Evolutionary conservation across 2,888 invertebrate genomes (phyloP).

Genomic region (Tipula lateralis): DNA sequence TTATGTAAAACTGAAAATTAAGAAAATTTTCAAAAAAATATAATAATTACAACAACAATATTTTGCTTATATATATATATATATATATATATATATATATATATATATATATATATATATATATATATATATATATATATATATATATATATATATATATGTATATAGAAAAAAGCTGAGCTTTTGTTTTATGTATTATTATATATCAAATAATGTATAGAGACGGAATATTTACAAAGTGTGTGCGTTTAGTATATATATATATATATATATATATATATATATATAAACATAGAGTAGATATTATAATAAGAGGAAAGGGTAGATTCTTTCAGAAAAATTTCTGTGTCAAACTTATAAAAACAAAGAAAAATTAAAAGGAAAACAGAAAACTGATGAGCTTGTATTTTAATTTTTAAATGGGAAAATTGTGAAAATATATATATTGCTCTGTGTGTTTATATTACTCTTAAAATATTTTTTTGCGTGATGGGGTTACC

Average conservation of each 20-base stretch:
- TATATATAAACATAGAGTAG: background rate
- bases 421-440: background rate
- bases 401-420: conserved; percentile 19
- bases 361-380: background rate
- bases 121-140: background rate
- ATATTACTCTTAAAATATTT: background rate
- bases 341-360: background rate
- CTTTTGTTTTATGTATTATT: background rate
- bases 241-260: background rate
- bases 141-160: too few species aligned
- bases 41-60: background rate
- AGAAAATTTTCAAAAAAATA: background rate
- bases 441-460: background rate
- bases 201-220: background rate
- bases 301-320: background rate
- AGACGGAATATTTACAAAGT: background rate
- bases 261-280: too few species aligned
- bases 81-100: background rate
- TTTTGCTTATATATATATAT: background rate
- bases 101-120: background rate
- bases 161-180: background rate
- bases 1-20: background rate
- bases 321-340: background rate
- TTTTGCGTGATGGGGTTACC: conserved; percentile 14
- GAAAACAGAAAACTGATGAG: conserved; percentile 1